Conservation (phyloP, 2,888 invertebrate genomes). For the Oligia fasciuncula region DNA sequence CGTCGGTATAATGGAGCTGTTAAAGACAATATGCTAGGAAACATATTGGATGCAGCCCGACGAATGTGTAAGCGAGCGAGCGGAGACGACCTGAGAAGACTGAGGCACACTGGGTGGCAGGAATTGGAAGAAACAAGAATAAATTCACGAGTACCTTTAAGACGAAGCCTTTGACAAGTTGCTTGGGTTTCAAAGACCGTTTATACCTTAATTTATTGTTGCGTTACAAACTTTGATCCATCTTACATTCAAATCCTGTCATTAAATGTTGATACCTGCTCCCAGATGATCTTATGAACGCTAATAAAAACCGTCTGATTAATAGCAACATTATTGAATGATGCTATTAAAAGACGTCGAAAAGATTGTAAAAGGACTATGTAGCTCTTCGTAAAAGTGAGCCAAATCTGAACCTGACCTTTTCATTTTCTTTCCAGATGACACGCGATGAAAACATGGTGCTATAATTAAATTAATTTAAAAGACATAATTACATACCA, state of each 20-base stretch:
- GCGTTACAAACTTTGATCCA: background rate
- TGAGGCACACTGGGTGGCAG: conserved; percentile 66
- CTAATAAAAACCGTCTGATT: background rate
- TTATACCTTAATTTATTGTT: background rate
- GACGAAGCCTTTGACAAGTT: background rate
- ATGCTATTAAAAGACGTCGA: background rate
- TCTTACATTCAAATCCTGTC: background rate
- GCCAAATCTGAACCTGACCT: background rate
- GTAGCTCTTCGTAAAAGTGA: background rate
- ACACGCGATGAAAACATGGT: background rate
- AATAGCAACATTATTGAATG: background rate
- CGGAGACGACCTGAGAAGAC: conserved; percentile 72
- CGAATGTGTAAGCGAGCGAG: conserved; percentile 89
- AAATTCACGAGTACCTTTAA: background rate
- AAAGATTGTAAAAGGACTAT: background rate
- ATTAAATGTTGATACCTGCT: background rate
- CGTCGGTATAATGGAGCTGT: conserved; percentile 88
- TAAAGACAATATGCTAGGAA: conserved; percentile 89
- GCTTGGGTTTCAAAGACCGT: background rate
- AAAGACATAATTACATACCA: background rate
- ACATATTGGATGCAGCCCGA: conserved; percentile 89
- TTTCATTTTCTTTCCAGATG: background rate
- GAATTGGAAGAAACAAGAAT: background rate
- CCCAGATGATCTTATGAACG: background rate
- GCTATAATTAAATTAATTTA: background rate